A percentile compares a stretch with the other conserved stretches of the same genome.
Conservation (phyloP, 2,113 vertebrate genomes). For the Callorhinus ursinus region DNA sequence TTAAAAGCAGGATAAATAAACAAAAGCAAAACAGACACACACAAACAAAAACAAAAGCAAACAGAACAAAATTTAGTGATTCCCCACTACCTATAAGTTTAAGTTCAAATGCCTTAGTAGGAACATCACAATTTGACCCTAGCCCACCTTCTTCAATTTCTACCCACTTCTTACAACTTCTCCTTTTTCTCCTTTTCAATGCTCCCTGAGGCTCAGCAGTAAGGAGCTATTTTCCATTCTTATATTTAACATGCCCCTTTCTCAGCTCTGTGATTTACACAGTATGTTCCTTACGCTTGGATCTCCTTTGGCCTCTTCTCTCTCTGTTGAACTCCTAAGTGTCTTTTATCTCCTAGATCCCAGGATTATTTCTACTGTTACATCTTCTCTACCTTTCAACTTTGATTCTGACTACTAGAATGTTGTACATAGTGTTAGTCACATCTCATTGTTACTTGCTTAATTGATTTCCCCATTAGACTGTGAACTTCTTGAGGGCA, state of each 20-base stretch:
- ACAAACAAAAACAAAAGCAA: background rate
- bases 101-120: background rate
- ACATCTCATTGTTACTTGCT: background rate
- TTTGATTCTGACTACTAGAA: background rate
- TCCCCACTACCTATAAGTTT: background rate
- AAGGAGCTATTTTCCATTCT: background rate
- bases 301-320: background rate
- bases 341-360: background rate
- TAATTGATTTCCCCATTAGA: background rate
- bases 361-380: background rate
- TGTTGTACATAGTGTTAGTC: background rate
- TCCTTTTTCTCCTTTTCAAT: background rate
- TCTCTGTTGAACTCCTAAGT: background rate
- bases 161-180: background rate
- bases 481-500: background rate
- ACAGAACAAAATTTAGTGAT: background rate
- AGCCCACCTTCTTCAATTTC: background rate
- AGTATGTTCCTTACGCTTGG: background rate
- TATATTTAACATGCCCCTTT: background rate
- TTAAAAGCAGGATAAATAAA: conserved; percentile 3
- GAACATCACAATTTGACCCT: background rate
- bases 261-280: background rate
- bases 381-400: background rate
- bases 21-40: background rate
- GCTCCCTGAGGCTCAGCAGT: background rate